These are phyloP conservation scores for Bubalus kerabau DNA, from an alignment of 2,113 vertebrate genomes.

Conservation along the genomic window DNA sequence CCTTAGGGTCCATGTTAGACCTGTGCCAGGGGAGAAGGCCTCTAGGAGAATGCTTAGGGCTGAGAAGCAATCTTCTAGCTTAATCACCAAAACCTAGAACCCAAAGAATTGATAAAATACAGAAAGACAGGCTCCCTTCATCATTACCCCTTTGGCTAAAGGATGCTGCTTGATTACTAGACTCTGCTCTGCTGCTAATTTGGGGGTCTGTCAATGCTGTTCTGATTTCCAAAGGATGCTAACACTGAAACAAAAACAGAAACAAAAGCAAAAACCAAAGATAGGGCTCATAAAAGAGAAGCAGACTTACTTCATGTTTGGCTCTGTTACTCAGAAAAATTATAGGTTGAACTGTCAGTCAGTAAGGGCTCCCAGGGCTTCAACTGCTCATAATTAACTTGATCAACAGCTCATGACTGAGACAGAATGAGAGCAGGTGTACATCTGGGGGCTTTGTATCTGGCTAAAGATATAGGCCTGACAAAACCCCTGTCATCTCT, in stretches of 20 bases:
- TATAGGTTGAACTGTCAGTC: not conserved
- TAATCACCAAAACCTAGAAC: not conserved
- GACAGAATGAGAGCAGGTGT: slow-evolving; percentile 30
- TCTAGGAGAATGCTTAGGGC: not conserved
- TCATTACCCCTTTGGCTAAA: not conserved
- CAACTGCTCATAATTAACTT: not conserved
- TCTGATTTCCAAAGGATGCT: not conserved
- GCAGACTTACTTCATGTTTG: not conserved
- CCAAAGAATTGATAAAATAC: not conserved
- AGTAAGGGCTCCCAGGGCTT: not conserved
- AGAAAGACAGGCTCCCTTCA: not conserved
- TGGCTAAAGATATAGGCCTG: not conserved
- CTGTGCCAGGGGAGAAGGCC: not conserved
- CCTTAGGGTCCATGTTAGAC: not conserved
- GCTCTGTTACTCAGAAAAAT: slow-evolving; percentile 1
- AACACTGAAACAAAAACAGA: not conserved
- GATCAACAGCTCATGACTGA: not conserved
- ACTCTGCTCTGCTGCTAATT: not conserved
- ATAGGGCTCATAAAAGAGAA: not conserved
- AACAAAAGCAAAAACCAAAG: not conserved
- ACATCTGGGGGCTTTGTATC: not conserved
- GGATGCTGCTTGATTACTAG: not conserved
- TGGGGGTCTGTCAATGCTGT: not conserved
- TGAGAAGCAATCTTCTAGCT: not conserved
- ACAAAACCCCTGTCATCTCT: not conserved